These are phyloP conservation scores for Chrysina gloriosa DNA, from an alignment of 2,888 invertebrate species.

Conservation along the genomic window DNA sequence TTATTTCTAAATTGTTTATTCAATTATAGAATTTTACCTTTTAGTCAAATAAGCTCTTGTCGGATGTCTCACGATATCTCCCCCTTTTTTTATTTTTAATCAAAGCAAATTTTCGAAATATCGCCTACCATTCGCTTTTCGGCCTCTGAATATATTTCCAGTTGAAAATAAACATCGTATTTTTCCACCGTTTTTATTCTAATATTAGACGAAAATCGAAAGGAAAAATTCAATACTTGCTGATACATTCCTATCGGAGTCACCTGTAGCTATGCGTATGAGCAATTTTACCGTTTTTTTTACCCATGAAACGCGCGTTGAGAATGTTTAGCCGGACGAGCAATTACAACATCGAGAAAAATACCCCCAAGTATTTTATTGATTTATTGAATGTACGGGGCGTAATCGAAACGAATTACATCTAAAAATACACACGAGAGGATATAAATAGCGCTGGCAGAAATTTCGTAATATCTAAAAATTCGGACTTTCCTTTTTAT, in stretches of 20 bases:
- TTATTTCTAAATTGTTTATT: no score
- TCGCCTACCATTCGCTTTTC: no score
- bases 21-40: no score
- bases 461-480: background rate
- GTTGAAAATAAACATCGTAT: no score
- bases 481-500: no score
- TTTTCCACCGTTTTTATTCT: no score
- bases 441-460: no score
- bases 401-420: slow-evolving; percentile 5
- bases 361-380: slow-evolving; percentile 15
- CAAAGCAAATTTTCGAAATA: no score
- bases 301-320: background rate
- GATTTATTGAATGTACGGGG: slow-evolving; percentile 9
- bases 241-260: background rate
- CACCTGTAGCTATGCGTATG: slow-evolving; percentile 15
- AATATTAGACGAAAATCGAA: background rate
- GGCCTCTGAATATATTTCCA: no score
- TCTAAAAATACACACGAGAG: slow-evolving; percentile 20
- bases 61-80: no score
- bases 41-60: no score
- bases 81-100: no score
- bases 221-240: background rate
- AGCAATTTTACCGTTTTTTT: slow-evolving; percentile 8
- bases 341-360: slow-evolving; percentile 11
- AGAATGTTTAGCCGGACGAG: background rate